phyloP scores from a whole-genome alignment of 2,888 invertebrate genomes.

The Torymus tubicola region DNA sequence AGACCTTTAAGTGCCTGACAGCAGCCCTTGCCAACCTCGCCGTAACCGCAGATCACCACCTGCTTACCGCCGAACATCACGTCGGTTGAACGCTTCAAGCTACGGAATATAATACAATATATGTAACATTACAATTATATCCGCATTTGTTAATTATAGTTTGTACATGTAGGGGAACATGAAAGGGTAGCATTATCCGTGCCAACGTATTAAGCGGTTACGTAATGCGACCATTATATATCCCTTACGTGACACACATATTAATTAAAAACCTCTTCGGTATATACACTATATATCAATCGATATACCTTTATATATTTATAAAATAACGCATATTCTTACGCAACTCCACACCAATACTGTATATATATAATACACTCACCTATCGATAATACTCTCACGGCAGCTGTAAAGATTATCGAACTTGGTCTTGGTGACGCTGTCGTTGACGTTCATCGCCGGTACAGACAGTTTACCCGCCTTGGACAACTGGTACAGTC shows the following conservation, averaged over 20 bases:
- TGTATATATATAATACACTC: conserved; percentile 25
- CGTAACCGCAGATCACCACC: conserved; percentile 96
- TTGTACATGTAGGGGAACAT: no score
- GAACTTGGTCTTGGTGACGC: conserved; percentile 98
- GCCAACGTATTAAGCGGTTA: no score
- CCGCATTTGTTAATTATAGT: no score
- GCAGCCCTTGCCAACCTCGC: conserved; percentile 98
- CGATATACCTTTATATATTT: background rate
- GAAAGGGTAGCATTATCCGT: no score
- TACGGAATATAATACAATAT: conserved; percentile 66
- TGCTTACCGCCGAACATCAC: conserved; percentile 99
- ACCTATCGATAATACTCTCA: conserved; percentile 92
- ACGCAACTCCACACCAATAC: background rate
- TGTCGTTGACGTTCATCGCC: conserved; percentile 99
- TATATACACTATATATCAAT: background rate
- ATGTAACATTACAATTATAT: no score
- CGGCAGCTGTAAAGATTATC: conserved; percentile 98
- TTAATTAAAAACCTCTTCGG: background rate
- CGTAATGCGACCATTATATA: no score
- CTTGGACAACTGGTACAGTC: conserved; percentile 96
- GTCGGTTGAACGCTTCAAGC: conserved; percentile 92
- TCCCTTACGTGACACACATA: background rate
- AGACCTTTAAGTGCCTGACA: conserved; percentile 96
- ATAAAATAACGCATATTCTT: background rate
- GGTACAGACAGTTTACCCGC: conserved; percentile 95